Conservation (phyloP, 1,140 invertebrate genomes). For the Nilaparvata lugens region DNA sequence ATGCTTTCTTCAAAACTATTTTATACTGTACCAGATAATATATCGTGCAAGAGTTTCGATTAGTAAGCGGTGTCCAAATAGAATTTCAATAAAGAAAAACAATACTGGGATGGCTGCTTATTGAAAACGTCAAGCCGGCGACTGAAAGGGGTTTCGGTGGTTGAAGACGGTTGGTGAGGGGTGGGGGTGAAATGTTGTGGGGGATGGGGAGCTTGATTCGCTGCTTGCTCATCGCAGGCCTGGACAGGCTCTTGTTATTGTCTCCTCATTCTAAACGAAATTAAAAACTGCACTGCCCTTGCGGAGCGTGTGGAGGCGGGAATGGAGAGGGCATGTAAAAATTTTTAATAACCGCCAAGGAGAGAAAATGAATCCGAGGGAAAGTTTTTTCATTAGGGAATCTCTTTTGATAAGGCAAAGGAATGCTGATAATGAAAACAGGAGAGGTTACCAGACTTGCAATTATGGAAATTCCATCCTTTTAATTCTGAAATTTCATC, state of each 20-base stretch:
- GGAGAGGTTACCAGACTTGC: slow-evolving; percentile 4
- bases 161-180: too few species aligned
- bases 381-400: slow-evolving; percentile 5
- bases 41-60: too few species aligned
- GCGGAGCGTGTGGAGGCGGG: not conserved
- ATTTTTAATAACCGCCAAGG: slow-evolving; percentile 2
- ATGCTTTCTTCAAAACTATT: too few species aligned
- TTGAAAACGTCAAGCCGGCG: too few species aligned
- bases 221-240: too few species aligned
- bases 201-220: too few species aligned
- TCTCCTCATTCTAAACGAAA: slow-evolving; percentile 5
- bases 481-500: slow-evolving; percentile 3
- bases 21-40: too few species aligned
- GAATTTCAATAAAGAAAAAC: too few species aligned
- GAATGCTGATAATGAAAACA: slow-evolving; percentile 6
- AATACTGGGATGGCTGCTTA: too few species aligned
- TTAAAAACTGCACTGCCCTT: not conserved
- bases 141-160: too few species aligned
- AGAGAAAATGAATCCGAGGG: slow-evolving; percentile 4
- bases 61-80: too few species aligned
- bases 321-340: slow-evolving; percentile 1
- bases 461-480: slow-evolving; percentile 6
- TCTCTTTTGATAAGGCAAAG: slow-evolving; percentile 5
- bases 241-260: not conserved
- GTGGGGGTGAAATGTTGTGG: too few species aligned